Evolutionary conservation across 1,140 invertebrate genomes (phyloP).

Genomic region (Phthorimaea operculella): DNA sequence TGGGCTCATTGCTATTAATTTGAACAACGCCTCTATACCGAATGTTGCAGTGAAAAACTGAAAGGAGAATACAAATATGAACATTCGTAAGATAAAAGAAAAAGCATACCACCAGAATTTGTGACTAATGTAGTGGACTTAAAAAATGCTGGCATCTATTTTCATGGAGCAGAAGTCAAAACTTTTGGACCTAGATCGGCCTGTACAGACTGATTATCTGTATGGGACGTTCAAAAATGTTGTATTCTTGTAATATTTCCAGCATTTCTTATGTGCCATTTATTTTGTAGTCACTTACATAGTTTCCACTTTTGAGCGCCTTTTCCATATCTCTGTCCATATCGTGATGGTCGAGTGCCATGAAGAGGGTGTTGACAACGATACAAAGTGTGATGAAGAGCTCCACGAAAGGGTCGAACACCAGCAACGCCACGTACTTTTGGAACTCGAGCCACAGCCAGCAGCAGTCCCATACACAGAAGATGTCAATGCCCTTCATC

Average conservation of each 20-base stretch:
- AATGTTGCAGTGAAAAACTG: conserved; percentile 99
- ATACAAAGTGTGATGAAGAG: conserved; percentile 98
- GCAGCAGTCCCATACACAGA: conserved; percentile 98
- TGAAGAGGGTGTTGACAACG: conserved; percentile 97
- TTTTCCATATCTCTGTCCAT: conserved; percentile 89
- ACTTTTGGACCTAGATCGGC: background rate
- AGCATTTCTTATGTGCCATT: background rate
- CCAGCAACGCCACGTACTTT: conserved; percentile 89
- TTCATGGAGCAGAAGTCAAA: too few relatives aligned
- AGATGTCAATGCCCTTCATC: conserved; percentile 87
- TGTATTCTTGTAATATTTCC: background rate
- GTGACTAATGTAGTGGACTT: too few relatives aligned
- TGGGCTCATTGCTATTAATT: conserved; percentile 96
- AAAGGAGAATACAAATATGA: conserved; percentile 21
- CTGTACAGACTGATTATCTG: too few relatives aligned
- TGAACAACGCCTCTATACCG: conserved; percentile 94
- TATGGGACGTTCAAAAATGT: too few relatives aligned
- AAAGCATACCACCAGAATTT: too few relatives aligned
- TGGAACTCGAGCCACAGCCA: conserved; percentile 91
- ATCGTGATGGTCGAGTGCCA: conserved; percentile 96
- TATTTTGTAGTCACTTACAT: conserved; percentile 76
- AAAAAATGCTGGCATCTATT: too few relatives aligned
- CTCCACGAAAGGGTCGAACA: conserved; percentile 98
- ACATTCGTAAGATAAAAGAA: background rate
- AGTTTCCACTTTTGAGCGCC: conserved; percentile 92